Conservation (phyloP, 2,888 invertebrate species). For the Parnassius smintheus region DNA sequence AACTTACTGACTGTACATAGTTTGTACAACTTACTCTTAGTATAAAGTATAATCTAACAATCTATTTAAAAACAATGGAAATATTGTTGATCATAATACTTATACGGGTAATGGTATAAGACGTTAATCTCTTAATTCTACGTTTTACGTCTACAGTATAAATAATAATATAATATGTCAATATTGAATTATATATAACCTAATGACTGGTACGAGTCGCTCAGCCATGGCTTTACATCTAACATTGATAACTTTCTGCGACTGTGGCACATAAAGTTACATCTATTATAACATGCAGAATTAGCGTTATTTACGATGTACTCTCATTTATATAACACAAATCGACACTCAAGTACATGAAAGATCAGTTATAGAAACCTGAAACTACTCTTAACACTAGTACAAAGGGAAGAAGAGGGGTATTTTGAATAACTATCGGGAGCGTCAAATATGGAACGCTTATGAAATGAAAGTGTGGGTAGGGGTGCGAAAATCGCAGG, state of each 20-base stretch:
- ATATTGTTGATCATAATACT: conserved; percentile 78
- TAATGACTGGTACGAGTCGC: conserved; percentile 74
- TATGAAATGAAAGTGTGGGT: conserved; percentile 6
- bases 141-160: conserved; percentile 67
- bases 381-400: conserved; percentile 29
- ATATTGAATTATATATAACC: conserved; percentile 53
- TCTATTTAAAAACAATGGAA: conserved; percentile 75
- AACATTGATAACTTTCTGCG: conserved; percentile 48
- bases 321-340: conserved; percentile 30
- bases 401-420: conserved; percentile 25
- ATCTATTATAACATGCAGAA: conserved; percentile 13
- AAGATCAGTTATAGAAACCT: conserved; percentile 27
- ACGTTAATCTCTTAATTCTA: conserved; percentile 69
- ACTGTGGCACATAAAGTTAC: conserved; percentile 45
- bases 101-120: conserved; percentile 76
- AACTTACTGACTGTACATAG: conserved; percentile 72
- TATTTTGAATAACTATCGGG: conserved; percentile 20
- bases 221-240: conserved; percentile 65
- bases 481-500: not conserved
- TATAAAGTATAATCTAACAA: conserved; percentile 56
- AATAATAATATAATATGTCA: conserved; percentile 67
- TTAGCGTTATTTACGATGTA: conserved; percentile 28
- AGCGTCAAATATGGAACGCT: conserved; percentile 19
- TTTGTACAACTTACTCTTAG: conserved; percentile 74
- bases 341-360: conserved; percentile 30